phyloP scores from a whole-genome alignment of 1,140 invertebrate species.

The Drosophila nebulosa region DNA sequence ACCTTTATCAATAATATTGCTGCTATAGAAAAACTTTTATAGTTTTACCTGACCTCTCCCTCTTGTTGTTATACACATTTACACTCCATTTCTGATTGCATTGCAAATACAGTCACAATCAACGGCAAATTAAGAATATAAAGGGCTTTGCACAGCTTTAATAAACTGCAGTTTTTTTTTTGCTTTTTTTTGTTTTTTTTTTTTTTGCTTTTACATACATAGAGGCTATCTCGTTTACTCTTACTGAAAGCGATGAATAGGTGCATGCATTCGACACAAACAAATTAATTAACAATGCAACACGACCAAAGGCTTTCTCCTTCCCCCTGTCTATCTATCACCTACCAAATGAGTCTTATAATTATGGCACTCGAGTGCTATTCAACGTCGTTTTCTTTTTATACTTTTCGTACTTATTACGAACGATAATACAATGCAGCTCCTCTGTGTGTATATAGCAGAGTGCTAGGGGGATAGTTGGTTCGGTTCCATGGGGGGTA shows the following conservation, averaged over 20 bases:
- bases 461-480: background rate
- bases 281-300: conserved; percentile 77
- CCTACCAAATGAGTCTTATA: conserved; percentile 49
- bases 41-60: conserved; percentile 28
- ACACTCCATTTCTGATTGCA: conserved; percentile 8
- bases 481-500: conserved; percentile 7
- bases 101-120: conserved; percentile 19
- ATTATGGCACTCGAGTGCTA: conserved; percentile 74
- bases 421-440: conserved; percentile 47
- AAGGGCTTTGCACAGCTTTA: conserved; percentile 47
- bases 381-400: conserved; percentile 35
- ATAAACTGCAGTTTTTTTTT: conserved; percentile 1
- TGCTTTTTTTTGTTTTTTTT: background rate
- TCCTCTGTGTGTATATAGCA: background rate
- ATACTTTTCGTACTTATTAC: conserved; percentile 32
- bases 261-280: conserved; percentile 49
- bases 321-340: background rate
- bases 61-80: background rate
- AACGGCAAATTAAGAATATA: conserved; percentile 36
- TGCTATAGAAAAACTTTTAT: background rate
- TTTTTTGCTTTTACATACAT: background rate
- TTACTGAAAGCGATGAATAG: conserved; percentile 4
- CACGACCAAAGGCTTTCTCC: conserved; percentile 12
- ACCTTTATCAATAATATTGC: background rate
- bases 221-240: conserved; percentile 28